phyloP scores from a whole-genome alignment of 1,140 invertebrate genomes.

The Hormaphis cornu region DNA sequence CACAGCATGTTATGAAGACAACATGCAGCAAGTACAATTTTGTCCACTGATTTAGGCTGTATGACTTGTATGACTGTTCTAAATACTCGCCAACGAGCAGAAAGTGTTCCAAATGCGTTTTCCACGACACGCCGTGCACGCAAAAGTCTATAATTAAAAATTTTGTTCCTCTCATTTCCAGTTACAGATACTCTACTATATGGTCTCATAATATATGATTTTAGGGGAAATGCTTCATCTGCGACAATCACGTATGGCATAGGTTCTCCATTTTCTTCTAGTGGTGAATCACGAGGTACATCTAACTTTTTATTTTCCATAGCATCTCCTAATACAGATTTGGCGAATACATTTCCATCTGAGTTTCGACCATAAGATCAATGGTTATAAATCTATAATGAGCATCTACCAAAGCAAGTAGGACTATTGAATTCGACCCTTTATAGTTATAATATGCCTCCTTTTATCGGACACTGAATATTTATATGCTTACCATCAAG shows the following conservation, averaged over 20 bases:
- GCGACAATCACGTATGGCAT: conserved; percentile 38
- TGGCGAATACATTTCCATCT: conserved; percentile 42
- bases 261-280: background rate
- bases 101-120: conserved; percentile 42
- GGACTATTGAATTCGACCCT: conserved; percentile 33
- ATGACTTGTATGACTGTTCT: conserved; percentile 31
- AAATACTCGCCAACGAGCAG: conserved; percentile 31
- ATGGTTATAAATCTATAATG: conserved; percentile 35
- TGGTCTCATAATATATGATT: conserved; percentile 38
- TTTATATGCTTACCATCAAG: conserved; percentile 44
- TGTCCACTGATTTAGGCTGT: conserved; percentile 32
- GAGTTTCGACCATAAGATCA: conserved; percentile 37
- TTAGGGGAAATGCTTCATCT: conserved; percentile 43
- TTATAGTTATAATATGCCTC: conserved; percentile 35
- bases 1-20: conserved; percentile 38
- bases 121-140: conserved; percentile 39
- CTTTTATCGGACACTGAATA: conserved; percentile 40
- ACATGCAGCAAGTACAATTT: conserved; percentile 37
- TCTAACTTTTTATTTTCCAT: background rate
- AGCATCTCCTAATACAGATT: conserved; percentile 33
- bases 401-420: conserved; percentile 35
- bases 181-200: conserved; percentile 30
- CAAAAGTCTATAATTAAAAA: conserved; percentile 40
- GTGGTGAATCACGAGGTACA: background rate
- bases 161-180: conserved; percentile 32